These are phyloP conservation scores for Alloscopus bannaensis DNA, from an alignment of 2,888 invertebrate species.

Conservation along the genomic window DNA sequence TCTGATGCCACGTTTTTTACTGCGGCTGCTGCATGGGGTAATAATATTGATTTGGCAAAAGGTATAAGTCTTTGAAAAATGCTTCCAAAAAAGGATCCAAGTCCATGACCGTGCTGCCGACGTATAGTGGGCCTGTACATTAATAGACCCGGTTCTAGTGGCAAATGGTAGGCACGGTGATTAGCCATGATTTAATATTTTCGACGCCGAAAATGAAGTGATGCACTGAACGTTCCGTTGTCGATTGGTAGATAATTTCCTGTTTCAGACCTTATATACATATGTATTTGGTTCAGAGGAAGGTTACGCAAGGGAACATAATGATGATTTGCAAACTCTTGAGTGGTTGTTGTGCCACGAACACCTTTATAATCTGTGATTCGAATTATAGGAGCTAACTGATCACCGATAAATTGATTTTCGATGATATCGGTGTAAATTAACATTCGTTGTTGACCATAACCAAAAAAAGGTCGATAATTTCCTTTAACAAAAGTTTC, in stretches of 20 bases:
- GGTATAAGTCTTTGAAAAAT: slow-evolving; percentile 28
- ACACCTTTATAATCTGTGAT: slow-evolving; percentile 23
- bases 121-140: slow-evolving; percentile 11
- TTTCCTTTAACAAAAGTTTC: background rate
- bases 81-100: slow-evolving; percentile 32
- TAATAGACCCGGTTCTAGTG: slow-evolving; percentile 1
- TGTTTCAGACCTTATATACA: slow-evolving; percentile 44
- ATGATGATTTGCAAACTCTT: slow-evolving; percentile 33
- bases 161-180: background rate
- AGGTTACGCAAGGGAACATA: slow-evolving; percentile 8
- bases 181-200: slow-evolving; percentile 9
- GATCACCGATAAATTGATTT: slow-evolving; percentile 19
- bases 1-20: background rate
- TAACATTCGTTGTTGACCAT: slow-evolving; percentile 29
- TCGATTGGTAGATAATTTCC: slow-evolving; percentile 28
- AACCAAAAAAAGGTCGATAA: slow-evolving; percentile 18
- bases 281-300: slow-evolving; percentile 1
- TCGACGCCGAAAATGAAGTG: slow-evolving; percentile 37
- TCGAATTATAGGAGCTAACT: slow-evolving; percentile 20
- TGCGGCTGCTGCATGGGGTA: slow-evolving; percentile 13
- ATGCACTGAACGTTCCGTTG: slow-evolving; percentile 11
- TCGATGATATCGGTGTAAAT: slow-evolving; percentile 40
- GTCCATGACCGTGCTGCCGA: slow-evolving; percentile 37
- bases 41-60: slow-evolving; percentile 27
- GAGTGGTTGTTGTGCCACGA: background rate